phyloP scores from a whole-genome alignment of 2,888 invertebrate genomes.

The Dolichopus griseipennis region DNA sequence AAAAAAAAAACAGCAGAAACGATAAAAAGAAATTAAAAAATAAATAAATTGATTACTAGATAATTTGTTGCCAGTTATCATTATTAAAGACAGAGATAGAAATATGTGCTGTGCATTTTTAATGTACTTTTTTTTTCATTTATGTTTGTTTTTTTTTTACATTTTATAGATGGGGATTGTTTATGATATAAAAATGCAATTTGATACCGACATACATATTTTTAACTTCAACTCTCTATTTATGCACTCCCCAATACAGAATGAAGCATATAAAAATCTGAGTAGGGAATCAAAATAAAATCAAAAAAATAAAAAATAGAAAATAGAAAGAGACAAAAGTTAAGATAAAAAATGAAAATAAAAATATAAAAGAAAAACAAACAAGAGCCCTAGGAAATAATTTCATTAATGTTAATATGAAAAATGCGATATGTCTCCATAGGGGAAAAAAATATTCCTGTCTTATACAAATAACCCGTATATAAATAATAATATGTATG shows the following conservation, averaged over 20 bases:
- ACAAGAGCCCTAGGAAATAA: neutral
- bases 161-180: neutral
- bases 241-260: too few species aligned
- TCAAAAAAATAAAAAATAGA: neutral
- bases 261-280: neutral
- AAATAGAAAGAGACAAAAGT: neutral
- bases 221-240: too few species aligned
- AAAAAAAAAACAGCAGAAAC: neutral
- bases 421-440: slow-evolving; percentile 4
- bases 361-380: neutral
- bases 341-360: neutral
- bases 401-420: neutral
- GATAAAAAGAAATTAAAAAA: neutral
- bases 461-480: neutral
- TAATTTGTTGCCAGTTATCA: neutral
- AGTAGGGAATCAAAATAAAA: neutral
- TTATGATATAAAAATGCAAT: neutral
- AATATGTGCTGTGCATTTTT: too few species aligned
- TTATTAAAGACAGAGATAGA: too few species aligned
- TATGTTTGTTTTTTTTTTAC: neutral
- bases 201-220: neutral
- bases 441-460: neutral
- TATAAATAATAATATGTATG: neutral
- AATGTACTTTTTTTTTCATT: too few species aligned
- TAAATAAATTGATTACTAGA: slow-evolving; percentile 4